Base-by-base conservation (phyloP, 2,113 vertebrate species). In the Salvelinus sp. region DNA sequence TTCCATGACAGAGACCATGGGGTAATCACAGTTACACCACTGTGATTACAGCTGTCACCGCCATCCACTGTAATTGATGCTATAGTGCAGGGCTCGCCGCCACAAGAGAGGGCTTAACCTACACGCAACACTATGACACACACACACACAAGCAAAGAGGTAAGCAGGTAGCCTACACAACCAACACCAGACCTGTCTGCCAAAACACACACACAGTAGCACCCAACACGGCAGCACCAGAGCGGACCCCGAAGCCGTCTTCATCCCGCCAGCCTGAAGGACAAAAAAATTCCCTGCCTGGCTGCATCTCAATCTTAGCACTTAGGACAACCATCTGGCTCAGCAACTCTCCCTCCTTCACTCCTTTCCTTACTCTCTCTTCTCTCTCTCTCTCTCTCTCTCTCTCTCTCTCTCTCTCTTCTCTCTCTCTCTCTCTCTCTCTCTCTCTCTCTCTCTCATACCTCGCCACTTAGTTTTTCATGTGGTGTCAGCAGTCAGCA, bases 11-110 rank as follows among this genome's bases (percentile, higher is more conserved):
- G 88, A 89, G 87, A n/a, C 85, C 78, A 88, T 91, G 88, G 91
- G 83, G 92, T 94, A 95, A 95, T 97, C 93, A 95, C 91, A 89
- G 92, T 25, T 60, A 72, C 91, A 92, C 94, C 93, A 94, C 92
- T 82, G 92, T 95, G 95, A 97, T 97, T 96, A 95, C 91, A 93
- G 93, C 93, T 96, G 95, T 95, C 95, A 96, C 87, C 89, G 82
- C 91, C 93, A 90, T 93, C 93, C 93, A 76, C 75, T 92, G 91
- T 94, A 95, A 95, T 87, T 94, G 95, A 95, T 94, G 93, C 92
- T n/a, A 92, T n/a, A 90, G 91, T 92, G 92, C 91, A 64, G 91
- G 92, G 93, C 90, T 89, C 91, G 91, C 90, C 92, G 81, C 67
- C 83, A 73, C 76, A 38, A 14, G 20, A 77, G 73, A 13, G 18